Evolutionary conservation across 1,140 invertebrate species (phyloP).

Genomic region (Euwallacea similis): DNA sequence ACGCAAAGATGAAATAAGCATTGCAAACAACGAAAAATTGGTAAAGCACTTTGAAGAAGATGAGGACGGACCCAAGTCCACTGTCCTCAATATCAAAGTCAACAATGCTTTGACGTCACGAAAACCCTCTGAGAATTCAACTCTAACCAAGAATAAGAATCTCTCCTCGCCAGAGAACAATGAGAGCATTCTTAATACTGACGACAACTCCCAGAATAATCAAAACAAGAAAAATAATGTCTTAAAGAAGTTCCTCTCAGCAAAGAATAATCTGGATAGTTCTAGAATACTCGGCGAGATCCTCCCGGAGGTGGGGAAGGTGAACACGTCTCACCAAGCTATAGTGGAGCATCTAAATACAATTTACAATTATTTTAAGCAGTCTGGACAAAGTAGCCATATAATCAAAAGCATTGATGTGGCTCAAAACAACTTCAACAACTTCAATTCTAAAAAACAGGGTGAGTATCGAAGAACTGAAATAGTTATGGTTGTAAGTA

Average conservation of each 20-base stretch:
- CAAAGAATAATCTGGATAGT: not conserved
- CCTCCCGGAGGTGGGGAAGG: not conserved
- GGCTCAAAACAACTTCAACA: conserved; percentile 21
- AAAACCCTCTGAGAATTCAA: not conserved
- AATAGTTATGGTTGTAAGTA: too few species aligned
- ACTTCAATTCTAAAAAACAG: not conserved
- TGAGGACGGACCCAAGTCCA: conserved; percentile 24
- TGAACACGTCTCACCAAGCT: not conserved
- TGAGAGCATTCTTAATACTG: not conserved
- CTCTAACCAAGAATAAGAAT: not conserved
- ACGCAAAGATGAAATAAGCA: conserved; percentile 27
- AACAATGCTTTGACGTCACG: not conserved
- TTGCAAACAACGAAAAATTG: conserved; percentile 29
- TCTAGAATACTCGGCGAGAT: too few species aligned
- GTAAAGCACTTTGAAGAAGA: conserved; percentile 30
- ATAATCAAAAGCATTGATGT: conserved; percentile 23
- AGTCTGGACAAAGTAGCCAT: conserved; percentile 8
- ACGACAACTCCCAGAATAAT: conserved; percentile 11
- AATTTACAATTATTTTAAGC: not conserved
- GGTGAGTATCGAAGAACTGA: too few species aligned
- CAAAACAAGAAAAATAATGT: conserved; percentile 20
- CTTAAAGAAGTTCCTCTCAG: conserved; percentile 18
- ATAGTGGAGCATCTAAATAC: not conserved
- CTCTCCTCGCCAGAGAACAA: not conserved
- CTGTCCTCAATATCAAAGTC: conserved; percentile 29